Percentiles rank a stretch among this genome's conserved stretches.
Conservation (phyloP, 2,113 vertebrate genomes). For the Rhinolophus ferrumequinum region DNA sequence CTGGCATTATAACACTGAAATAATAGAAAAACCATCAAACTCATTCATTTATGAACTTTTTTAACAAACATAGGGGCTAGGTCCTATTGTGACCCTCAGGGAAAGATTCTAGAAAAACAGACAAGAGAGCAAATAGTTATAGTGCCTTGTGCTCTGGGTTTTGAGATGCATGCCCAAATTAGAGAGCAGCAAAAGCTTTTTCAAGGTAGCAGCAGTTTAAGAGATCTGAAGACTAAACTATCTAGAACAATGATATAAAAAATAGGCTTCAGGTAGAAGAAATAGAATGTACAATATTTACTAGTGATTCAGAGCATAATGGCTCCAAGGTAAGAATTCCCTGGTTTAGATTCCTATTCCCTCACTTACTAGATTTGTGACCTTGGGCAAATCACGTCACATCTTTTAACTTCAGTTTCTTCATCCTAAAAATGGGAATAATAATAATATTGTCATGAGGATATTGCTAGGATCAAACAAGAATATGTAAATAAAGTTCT, state of each 20-base stretch:
- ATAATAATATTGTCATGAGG: neutral
- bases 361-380: slow-evolving; percentile 28
- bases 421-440: slow-evolving; percentile 47
- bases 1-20: neutral
- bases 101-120: neutral
- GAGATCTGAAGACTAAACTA: neutral
- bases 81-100: neutral
- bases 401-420: slow-evolving; percentile 54
- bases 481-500: neutral
- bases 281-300: neutral
- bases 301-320: neutral
- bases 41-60: neutral
- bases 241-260: neutral
- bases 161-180: neutral
- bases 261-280: neutral
- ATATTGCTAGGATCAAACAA: neutral
- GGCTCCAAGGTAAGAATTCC: neutral
- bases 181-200: neutral
- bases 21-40: neutral
- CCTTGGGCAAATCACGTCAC: slow-evolving; percentile 22
- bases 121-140: neutral
- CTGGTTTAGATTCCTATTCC: neutral
- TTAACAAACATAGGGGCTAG: neutral
- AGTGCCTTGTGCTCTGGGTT: neutral
- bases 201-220: neutral